Conservation (phyloP, 2,888 invertebrate species). For the Nasonia oneida region DNA sequence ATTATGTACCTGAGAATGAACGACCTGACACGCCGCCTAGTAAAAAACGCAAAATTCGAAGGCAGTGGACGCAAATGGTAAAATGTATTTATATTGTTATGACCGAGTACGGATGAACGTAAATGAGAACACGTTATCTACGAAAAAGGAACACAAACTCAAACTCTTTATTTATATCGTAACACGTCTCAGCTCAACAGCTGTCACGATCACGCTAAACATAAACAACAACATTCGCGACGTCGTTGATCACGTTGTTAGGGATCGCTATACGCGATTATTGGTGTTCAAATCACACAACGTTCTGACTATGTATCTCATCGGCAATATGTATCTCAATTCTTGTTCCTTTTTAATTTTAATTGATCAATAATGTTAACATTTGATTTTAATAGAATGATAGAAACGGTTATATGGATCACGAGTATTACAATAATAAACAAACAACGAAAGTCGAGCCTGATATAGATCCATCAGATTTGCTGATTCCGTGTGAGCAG, state of each 20-base stretch:
- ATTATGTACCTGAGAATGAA: constrained; percentile 53
- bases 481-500: constrained; percentile 70
- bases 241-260: too few relatives aligned
- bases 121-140: too few relatives aligned
- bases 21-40: constrained; percentile 57
- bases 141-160: too few relatives aligned
- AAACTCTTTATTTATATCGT: too few relatives aligned
- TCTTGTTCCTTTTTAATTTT: neutral
- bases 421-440: constrained; percentile 50
- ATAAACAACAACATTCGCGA: too few relatives aligned
- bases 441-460: constrained; percentile 4
- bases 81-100: neutral
- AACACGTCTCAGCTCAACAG: too few relatives aligned
- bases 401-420: constrained; percentile 64
- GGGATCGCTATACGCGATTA: too few relatives aligned
- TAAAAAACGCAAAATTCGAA: constrained; percentile 64
- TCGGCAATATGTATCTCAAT: neutral
- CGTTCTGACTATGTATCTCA: neutral
- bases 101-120: too few relatives aligned
- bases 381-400: constrained; percentile 4
- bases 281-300: too few relatives aligned
- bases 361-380: neutral
- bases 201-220: too few relatives aligned
- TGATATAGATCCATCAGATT: constrained; percentile 55
- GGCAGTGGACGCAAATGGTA: constrained; percentile 1